phyloP scores from a whole-genome alignment of 2,888 invertebrate species.

The Archips crataeganus region DNA sequence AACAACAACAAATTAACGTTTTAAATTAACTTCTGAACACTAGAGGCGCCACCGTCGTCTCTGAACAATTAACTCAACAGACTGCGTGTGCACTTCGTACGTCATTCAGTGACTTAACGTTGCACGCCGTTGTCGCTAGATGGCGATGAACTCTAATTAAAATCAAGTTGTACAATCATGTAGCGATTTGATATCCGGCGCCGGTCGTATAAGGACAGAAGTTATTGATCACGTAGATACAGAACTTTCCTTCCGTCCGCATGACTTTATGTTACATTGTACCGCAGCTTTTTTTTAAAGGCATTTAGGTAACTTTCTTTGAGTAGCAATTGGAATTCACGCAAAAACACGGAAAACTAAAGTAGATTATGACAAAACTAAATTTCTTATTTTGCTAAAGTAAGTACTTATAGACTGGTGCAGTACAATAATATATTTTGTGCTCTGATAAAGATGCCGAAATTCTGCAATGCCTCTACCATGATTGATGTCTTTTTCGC shows the following conservation, averaged over 20 bases:
- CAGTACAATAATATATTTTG: no score
- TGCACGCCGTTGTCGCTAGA: constrained; percentile 20
- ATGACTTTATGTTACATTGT: no score
- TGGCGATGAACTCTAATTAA: constrained; percentile 14
- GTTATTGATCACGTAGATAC: neutral
- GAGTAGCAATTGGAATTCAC: neutral
- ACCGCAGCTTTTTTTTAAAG: neutral
- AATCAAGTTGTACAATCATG: neutral
- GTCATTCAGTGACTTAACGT: constrained; percentile 1
- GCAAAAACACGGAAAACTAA: no score
- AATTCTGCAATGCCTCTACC: no score
- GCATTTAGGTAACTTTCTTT: neutral
- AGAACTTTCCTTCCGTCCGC: neutral
- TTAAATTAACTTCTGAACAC: constrained; percentile 7
- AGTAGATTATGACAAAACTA: neutral
- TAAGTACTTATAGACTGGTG: no score
- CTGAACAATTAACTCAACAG: constrained; percentile 10
- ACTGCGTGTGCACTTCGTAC: constrained; percentile 11
- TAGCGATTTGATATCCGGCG: constrained; percentile 1
- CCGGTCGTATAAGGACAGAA: neutral
- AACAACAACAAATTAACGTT: neutral
- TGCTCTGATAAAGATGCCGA: no score
- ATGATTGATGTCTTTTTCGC: no score
- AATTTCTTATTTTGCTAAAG: neutral
- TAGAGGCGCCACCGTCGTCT: constrained; percentile 10